These are phyloP conservation scores for Xanthorhoe spadicearia DNA, from an alignment of 2,888 invertebrate species.

Conservation along the genomic window DNA sequence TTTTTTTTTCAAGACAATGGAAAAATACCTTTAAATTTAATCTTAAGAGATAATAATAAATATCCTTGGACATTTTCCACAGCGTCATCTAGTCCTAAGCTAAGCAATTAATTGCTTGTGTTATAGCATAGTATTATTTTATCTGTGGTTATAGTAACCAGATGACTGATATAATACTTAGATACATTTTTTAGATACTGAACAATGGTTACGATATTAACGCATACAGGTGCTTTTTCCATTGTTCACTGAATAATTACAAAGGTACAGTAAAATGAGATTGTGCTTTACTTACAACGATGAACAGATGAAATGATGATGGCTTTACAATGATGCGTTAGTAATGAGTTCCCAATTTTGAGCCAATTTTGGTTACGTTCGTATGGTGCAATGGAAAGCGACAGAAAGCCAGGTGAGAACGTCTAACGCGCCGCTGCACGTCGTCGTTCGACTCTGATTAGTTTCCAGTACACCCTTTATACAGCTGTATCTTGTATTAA, in stretches of 20 bases:
- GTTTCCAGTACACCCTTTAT: constrained; percentile 83
- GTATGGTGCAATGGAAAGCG: constrained; percentile 83
- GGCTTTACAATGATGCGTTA: constrained; percentile 83
- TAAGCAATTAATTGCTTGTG: too few species aligned
- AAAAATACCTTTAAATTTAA: constrained; percentile 21
- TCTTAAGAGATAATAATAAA: not conserved
- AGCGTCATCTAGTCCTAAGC: too few species aligned
- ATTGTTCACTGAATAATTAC: constrained; percentile 45
- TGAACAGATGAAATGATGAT: constrained; percentile 79
- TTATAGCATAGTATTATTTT: too few species aligned
- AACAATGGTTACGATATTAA: not conserved
- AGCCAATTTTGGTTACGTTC: constrained; percentile 82
- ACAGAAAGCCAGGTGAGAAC: constrained; percentile 79
- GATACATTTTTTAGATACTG: too few species aligned
- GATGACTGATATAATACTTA: too few species aligned
- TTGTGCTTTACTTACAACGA: constrained; percentile 82
- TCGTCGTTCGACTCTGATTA: constrained; percentile 74
- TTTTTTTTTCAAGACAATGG: constrained; percentile 24
- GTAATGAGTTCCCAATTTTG: constrained; percentile 83
- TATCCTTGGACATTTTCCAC: too few species aligned
- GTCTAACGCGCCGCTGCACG: constrained; percentile 63
- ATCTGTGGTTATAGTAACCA: too few species aligned
- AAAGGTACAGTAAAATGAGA: constrained; percentile 62
- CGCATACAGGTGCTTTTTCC: constrained; percentile 47
- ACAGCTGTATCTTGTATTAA: constrained; percentile 85